Evolutionary conservation across 2,888 invertebrate genomes (phyloP), one percentile per base, ranked within the genome.

Genomic region (Tetropium fuscum): DNA sequence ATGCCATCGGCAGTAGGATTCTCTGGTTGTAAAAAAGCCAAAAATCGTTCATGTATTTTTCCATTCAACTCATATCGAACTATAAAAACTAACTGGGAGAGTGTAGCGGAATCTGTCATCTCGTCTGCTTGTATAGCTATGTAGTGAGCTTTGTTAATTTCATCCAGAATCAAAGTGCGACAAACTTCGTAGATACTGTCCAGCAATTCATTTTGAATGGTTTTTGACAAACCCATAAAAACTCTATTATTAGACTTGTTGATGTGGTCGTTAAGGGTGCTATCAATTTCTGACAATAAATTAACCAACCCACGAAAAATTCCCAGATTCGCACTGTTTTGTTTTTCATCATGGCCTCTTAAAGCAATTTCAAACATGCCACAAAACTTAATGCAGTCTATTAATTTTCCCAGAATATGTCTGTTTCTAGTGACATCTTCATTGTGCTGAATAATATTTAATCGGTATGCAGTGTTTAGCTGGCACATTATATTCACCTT

Each of bases 171-270:
- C 30, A 22, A 5, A 7, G 49, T 16, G 1, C 25, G 57, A 6
- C 11, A 8, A 13, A 57, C 57, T 3, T n/a, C 18, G 3, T 49
- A 38, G 10, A 56, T 56, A 3, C 48, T 20, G 3, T 56, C 38
- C 22, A 56, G 27, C 10, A 56, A 38, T 4, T 56, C 56, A 34
- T 48, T 56, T 16, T 56, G 47, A 10, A 56, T 56, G 6, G 25
- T 47, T 40, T 56, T 48, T n/a, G 56, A 38, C 2, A 45, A 6
- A 2, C 34, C 45, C 10, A 25, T 45, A 54, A 54, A 54, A 32
- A 11, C 16, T 6, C 7, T n/a, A 36, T 15, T 15, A 7, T 36
- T 36, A 7, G 3, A 3, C 3, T 30, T 30, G 3, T 32, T n/a
- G 8, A 36, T 6, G 34, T 45, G 54, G 1, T 32, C 45, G 44